Evolutionary conservation across 2,113 vertebrate species (phyloP).

Genomic region (Ammodytes marinus): DNA sequence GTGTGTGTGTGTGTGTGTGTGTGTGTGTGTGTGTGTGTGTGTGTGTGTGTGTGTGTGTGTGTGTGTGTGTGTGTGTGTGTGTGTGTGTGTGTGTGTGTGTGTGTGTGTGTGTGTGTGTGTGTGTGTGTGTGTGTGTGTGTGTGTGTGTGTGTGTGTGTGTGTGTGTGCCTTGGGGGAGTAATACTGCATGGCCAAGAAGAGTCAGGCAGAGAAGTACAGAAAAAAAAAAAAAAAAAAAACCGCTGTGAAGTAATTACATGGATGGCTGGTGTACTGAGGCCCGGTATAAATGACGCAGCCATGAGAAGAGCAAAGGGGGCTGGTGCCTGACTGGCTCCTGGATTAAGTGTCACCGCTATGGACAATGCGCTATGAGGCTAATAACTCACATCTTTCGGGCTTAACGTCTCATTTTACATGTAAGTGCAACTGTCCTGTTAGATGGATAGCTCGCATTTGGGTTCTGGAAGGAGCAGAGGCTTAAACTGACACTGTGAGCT

Average conservation of each 20-base stretch:
- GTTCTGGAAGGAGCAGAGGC: slow-evolving; percentile 33
- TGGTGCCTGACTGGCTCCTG: slow-evolving; percentile 24
- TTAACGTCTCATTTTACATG: slow-evolving; percentile 67
- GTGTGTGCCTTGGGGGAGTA: slow-evolving; percentile 29
- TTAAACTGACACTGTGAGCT: slow-evolving; percentile 45
- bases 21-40: too few species aligned
- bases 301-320: slow-evolving; percentile 32
- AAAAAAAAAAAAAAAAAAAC: slow-evolving; percentile 36
- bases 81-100: neutral
- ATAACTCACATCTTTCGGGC: slow-evolving; percentile 59
- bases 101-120: too few species aligned
- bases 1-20: too few species aligned
- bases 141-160: too few species aligned
- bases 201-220: slow-evolving; percentile 49
- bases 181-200: slow-evolving; percentile 46
- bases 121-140: too few species aligned
- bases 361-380: slow-evolving; percentile 54
- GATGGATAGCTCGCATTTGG: slow-evolving; percentile 34
- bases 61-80: too few species aligned
- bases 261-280: slow-evolving; percentile 70
- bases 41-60: too few species aligned
- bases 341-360: slow-evolving; percentile 64
- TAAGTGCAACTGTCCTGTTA: slow-evolving; percentile 46
- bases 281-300: slow-evolving; percentile 64
- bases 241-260: slow-evolving; percentile 79